Base-by-base conservation (phyloP, 2,797 vertebrate genomes). In the Parauchenoglanis ngamensis region DNA sequence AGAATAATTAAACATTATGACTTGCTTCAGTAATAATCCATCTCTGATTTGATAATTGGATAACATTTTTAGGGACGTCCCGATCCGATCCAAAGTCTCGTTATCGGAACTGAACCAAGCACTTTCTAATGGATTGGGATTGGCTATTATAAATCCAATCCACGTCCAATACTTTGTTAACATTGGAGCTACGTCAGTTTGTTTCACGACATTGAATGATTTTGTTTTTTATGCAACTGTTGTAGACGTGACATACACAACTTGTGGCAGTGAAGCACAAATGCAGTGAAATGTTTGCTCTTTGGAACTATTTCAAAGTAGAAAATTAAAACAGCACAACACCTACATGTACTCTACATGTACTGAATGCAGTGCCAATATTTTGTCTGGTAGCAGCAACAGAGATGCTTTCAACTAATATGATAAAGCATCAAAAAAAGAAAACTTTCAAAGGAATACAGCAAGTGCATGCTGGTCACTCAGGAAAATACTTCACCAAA, bases 401-500 rank as follows among this genome's bases (percentile, higher is more conserved):
- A 57, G 17, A 56, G 8, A 0, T 56, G 7, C 52, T 57, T 56
- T 78, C 28, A 57, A 56, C 28, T 15, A 2, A 54, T 76, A 52
- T 49, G 23, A 75, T 52, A 75, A 52, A 77, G n/a, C 25, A 31
- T 77, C 25, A 49, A 49, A 15, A 77, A 72, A 77, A 28, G 46
- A 76, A 73, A 49, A 13, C 40, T 12, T 75, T 46, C 8, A 6
- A 77, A 56, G 52, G 4, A 56, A 19, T 31, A 23, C 19, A 46
- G 46, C 25, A 21, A 21, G 76, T 23, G 57, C 28, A 77, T 1
- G 25, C 11, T n/a, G 46, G 73, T 52, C 73, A 17, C 25, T n/a
- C 52, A 78, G n/a, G 52, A 78, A 54, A 78, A 73, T 23, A 23
- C 3, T 73, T 73, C 40, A 70, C 68, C 35, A 70, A 70, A 70